Conservation (phyloP, 2,888 invertebrate genomes). For the Dasypolia templi region DNA sequence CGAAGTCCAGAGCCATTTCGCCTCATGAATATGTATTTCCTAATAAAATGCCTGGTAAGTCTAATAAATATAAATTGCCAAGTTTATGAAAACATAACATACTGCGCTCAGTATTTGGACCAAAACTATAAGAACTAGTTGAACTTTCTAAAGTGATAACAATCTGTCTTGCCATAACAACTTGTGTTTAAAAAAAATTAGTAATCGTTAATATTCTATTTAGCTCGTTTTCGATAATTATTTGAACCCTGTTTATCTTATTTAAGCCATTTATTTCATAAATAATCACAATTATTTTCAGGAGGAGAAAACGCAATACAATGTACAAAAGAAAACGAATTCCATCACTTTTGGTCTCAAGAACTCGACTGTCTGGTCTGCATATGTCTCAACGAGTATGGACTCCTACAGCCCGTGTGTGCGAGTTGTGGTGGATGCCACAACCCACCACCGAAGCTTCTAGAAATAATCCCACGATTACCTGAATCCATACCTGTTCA, state of each 20-base stretch:
- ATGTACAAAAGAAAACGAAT: slow-evolving; percentile 76
- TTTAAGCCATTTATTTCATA: neutral
- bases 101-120: neutral
- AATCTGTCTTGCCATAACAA: neutral
- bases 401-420: slow-evolving; percentile 75
- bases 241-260: neutral
- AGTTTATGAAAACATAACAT: neutral
- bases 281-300: slow-evolving; percentile 54
- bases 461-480: slow-evolving; percentile 32
- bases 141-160: neutral
- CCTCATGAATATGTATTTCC: slow-evolving; percentile 72
- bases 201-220: neutral
- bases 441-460: slow-evolving; percentile 40
- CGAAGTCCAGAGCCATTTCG: slow-evolving; percentile 71
- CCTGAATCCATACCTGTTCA: slow-evolving; percentile 46
- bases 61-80: neutral
- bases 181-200: neutral
- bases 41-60: slow-evolving; percentile 67
- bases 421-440: slow-evolving; percentile 76
- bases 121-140: neutral
- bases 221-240: neutral
- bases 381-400: slow-evolving; percentile 74
- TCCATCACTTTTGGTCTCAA: slow-evolving; percentile 75
- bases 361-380: slow-evolving; percentile 78
- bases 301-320: slow-evolving; percentile 70